Conservation (phyloP, 2,797 vertebrate species). For the Lates japonicus region DNA sequence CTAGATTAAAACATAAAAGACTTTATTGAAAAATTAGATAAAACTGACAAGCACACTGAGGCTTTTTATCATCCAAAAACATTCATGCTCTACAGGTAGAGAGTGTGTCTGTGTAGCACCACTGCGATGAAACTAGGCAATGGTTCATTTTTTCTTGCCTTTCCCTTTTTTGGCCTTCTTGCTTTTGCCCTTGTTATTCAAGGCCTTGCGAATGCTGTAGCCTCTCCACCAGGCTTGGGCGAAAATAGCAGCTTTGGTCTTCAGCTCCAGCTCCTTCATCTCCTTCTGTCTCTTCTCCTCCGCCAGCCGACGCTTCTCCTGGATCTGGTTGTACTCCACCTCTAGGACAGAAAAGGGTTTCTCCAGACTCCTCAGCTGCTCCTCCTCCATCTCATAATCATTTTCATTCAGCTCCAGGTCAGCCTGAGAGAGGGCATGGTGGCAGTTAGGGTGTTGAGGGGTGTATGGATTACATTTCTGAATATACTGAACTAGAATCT, state of each 20-base stretch:
- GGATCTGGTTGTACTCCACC: slow-evolving; percentile 86
- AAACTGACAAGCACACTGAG: background rate
- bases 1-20: background rate
- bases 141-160: slow-evolving; percentile 80
- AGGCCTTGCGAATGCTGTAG: slow-evolving; percentile 84
- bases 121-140: background rate
- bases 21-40: slow-evolving; percentile 14
- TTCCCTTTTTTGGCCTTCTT: slow-evolving; percentile 82
- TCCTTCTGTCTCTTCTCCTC: slow-evolving; percentile 79
- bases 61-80: background rate
- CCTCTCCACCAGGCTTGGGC: slow-evolving; percentile 94
- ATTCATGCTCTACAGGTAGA: background rate
- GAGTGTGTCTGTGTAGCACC: background rate
- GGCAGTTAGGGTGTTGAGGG: background rate
- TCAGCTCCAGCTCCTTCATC: slow-evolving; percentile 77
- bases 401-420: slow-evolving; percentile 81
- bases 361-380: slow-evolving; percentile 81
- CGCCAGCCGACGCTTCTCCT: slow-evolving; percentile 77
- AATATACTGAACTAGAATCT: too few species aligned
- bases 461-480: too few species aligned
- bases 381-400: slow-evolving; percentile 79
- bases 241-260: slow-evolving; percentile 83
- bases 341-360: slow-evolving; percentile 80
- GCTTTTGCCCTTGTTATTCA: slow-evolving; percentile 82
- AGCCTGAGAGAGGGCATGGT: slow-evolving; percentile 70